phyloP scores from a whole-genome alignment of 2,113 vertebrate species.

The Accipiter cooperii region DNA sequence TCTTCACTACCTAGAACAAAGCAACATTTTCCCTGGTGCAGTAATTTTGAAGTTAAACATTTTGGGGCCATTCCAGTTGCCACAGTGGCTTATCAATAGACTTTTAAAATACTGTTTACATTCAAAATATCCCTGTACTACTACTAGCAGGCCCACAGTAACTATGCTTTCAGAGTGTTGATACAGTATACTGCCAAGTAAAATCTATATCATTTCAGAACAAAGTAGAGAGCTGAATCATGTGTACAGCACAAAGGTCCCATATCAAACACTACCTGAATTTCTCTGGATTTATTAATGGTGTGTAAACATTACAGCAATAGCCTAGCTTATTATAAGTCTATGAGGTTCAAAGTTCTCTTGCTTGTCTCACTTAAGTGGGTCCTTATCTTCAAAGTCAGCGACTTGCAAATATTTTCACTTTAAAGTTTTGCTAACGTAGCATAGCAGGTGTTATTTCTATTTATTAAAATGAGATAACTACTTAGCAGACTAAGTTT shows the following conservation, averaged over 20 bases:
- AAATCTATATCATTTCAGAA: neutral
- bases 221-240: neutral
- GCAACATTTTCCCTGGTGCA: neutral
- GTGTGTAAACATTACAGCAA: neutral
- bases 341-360: slow-evolving; percentile 19
- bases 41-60: neutral
- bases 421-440: neutral
- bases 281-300: neutral
- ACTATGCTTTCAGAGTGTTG: neutral
- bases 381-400: slow-evolving; percentile 32
- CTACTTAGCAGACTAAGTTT: neutral
- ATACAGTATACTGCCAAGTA: neutral
- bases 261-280: neutral
- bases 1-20: neutral
- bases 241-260: neutral
- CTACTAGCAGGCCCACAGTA: neutral
- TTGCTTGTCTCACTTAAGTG: neutral
- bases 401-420: neutral
- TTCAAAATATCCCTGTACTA: neutral
- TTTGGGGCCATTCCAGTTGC: neutral
- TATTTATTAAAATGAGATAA: neutral
- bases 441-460: neutral
- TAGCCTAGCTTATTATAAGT: slow-evolving; percentile 6
- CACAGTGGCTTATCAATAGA: neutral
- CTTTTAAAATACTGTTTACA: neutral